phyloP scores from a whole-genome alignment of 1,140 invertebrate species.

The Littorina saxatilis region DNA sequence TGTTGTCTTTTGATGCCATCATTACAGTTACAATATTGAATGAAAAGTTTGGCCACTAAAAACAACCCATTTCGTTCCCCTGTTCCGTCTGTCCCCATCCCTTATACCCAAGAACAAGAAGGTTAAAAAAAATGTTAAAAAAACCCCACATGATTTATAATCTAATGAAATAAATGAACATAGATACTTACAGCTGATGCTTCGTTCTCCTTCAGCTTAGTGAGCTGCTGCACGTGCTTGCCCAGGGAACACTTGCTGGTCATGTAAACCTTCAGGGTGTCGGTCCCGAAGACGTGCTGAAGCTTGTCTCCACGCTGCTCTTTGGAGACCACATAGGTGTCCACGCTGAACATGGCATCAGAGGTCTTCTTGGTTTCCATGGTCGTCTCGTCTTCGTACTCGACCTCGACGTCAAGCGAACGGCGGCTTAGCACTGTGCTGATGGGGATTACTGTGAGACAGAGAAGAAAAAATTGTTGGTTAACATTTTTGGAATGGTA shows the following conservation, averaged over 20 bases:
- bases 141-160: too few relatives aligned
- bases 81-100: neutral
- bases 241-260: slow-evolving; percentile 52
- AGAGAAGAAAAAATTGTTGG: neutral
- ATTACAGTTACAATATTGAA: too few relatives aligned
- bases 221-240: slow-evolving; percentile 56
- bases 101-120: neutral
- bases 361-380: slow-evolving; percentile 42
- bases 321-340: slow-evolving; percentile 53
- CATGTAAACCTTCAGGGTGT: slow-evolving; percentile 48
- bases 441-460: slow-evolving; percentile 53
- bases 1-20: too few relatives aligned
- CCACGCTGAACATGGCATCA: slow-evolving; percentile 52
- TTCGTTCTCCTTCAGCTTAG: slow-evolving; percentile 46
- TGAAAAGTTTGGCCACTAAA: too few relatives aligned
- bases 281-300: slow-evolving; percentile 53
- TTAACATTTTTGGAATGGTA: neutral
- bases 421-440: slow-evolving; percentile 44
- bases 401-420: slow-evolving; percentile 49
- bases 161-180: too few relatives aligned
- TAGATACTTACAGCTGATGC: slow-evolving; percentile 54
- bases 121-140: neutral
- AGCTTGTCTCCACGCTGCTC: slow-evolving; percentile 41
- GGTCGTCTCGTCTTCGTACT: slow-evolving; percentile 49
- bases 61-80: too few relatives aligned